A percentile compares a stretch with the other conserved stretches of the same genome.
Conservation (phyloP, 2,797 vertebrate genomes). For the Ambastaia sidthimunki region DNA sequence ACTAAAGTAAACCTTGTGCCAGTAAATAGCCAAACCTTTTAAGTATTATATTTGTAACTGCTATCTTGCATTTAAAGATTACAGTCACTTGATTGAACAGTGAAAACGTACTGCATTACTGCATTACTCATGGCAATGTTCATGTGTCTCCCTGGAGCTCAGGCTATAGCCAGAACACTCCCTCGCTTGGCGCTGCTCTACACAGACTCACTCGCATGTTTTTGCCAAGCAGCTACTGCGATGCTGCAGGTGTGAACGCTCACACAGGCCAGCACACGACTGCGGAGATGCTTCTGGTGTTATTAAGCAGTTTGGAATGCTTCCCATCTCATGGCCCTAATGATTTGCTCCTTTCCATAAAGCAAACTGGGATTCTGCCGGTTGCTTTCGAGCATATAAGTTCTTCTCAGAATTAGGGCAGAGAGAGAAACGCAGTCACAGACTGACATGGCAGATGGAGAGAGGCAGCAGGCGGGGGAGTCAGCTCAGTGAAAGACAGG, state of each 20-base stretch:
- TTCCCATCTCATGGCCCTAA: constrained; percentile 11
- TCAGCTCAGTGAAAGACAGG: constrained; percentile 44
- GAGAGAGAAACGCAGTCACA: constrained; percentile 44
- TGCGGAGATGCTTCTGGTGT: constrained; percentile 31
- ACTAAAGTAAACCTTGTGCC: too few species aligned
- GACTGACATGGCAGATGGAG: constrained; percentile 57
- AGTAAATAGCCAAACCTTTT: too few species aligned
- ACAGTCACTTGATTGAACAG: neutral
- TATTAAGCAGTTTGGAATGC: constrained; percentile 30
- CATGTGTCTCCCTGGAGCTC: neutral
- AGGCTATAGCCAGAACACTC: neutral
- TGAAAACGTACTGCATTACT: neutral
- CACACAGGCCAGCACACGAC: constrained; percentile 51
- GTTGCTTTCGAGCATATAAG: constrained; percentile 44
- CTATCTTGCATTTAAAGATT: neutral
- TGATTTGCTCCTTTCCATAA: constrained; percentile 28
- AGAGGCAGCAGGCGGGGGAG: constrained; percentile 34
- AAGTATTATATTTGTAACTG: too few species aligned
- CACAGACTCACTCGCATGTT: neutral
- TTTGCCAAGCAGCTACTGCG: constrained; percentile 15
- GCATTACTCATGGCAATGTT: neutral
- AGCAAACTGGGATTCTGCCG: constrained; percentile 59
- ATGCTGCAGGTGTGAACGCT: constrained; percentile 44
- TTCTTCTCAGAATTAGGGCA: constrained; percentile 63
- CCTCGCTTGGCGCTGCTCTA: neutral